Conservation (phyloP, 2,888 invertebrate species). For the Leucophenga montana region DNA sequence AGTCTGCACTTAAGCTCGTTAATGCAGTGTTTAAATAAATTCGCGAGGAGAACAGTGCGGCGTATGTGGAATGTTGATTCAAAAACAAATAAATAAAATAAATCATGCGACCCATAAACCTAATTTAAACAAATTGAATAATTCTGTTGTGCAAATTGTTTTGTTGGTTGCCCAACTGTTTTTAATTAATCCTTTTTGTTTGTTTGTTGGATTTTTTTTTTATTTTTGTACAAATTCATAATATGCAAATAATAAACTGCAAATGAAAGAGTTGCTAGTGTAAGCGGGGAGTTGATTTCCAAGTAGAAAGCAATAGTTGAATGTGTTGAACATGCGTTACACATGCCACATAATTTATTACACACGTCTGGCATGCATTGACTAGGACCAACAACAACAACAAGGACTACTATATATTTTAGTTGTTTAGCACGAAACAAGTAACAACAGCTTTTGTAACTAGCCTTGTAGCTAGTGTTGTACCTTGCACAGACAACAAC, state of each 20-base stretch:
- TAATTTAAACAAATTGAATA: conserved; percentile 64
- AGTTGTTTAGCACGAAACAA: too few relatives aligned
- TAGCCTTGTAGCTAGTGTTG: background rate
- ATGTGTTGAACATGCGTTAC: background rate
- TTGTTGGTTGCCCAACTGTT: conserved; percentile 43
- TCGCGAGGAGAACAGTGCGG: too few relatives aligned
- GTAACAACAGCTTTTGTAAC: background rate
- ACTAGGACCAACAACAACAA: conserved; percentile 4
- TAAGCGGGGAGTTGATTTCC: too few relatives aligned
- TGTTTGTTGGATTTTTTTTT: background rate
- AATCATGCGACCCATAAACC: conserved; percentile 60
- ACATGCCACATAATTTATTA: conserved; percentile 23
- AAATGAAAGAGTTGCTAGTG: background rate
- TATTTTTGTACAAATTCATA: background rate
- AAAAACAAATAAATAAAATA: conserved; percentile 38
- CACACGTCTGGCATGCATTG: background rate
- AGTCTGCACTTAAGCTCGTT: too few relatives aligned
- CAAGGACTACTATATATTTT: background rate
- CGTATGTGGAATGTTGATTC: conserved; percentile 6
- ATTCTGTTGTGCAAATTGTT: conserved; percentile 40
- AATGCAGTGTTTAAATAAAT: too few relatives aligned
- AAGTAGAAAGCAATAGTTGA: background rate
- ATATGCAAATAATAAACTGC: conserved; percentile 16
- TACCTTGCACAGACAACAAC: background rate
- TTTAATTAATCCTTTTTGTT: conserved; percentile 5